Evolutionary conservation across 1,140 invertebrate species (phyloP), one percentile per base, ranked within the genome.

Genomic region (Parapsyche elsis): DNA sequence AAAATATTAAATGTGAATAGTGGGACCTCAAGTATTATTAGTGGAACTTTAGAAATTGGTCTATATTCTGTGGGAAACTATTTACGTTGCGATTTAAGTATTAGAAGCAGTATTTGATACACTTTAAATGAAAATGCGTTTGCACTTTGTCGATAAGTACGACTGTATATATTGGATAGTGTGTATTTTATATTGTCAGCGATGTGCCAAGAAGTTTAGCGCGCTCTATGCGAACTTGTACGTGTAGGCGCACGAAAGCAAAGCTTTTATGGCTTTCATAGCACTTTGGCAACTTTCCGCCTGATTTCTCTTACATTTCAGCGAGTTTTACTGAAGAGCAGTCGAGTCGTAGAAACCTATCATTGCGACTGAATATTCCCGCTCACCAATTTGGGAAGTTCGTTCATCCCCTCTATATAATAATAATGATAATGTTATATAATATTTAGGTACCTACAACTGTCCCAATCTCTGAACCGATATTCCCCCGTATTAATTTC

Each of bases 211-310:
- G 45, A 46, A 46, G 46, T 53, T 73, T 73, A 46, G 44, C 61
- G 1, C 9, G 10, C 9, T 67, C 1, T 38, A 24, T n/a, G 24
- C 23, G 44, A 73, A 67, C 64, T 67, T 67, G 64, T 23, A 24
- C 64, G 53, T 59, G 77, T 78, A 53, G 64, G 64, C 53, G 23
- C 61, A 46, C 67, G 67, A 71, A 71, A 38, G 67, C 61, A 78
- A 79, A 73, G 78, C 78, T 79, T 79, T 79, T 79, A 79, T 73
- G 78, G 78, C 78, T 79, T 79, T 79, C 78, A 79, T 79, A 73
- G 78, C 78, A 79, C 78, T 79, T 79, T 79, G 70, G 78, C 78
- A 79, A 79, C 78, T 79, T 79, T 79, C 78, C 78, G 78, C 67
- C 70, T 73, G 78, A 79, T 79, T 79, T 79, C 78, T 57, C 78